phyloP scores from a whole-genome alignment of 2,888 invertebrate genomes.

The Hanleya hanleyi region DNA sequence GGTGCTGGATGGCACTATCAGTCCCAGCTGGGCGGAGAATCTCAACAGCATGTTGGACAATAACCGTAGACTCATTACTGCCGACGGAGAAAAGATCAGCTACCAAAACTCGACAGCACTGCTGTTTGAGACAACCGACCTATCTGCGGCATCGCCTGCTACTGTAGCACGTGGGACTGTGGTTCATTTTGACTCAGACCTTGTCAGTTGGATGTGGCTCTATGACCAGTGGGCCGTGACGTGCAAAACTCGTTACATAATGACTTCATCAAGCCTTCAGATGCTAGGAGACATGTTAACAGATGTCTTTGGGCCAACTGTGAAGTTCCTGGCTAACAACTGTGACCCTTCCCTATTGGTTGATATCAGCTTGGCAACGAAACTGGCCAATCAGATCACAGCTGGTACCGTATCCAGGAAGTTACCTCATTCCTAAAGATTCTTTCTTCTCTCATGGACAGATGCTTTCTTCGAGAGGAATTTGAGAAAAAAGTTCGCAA shows the following conservation, averaged over 20 bases:
- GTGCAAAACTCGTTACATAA: constrained; percentile 64
- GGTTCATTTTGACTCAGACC: constrained; percentile 57
- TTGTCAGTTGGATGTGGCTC: constrained; percentile 62
- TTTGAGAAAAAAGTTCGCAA: constrained; percentile 56
- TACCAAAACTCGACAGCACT: constrained; percentile 51
- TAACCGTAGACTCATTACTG: constrained; percentile 54
- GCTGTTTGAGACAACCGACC: constrained; percentile 65
- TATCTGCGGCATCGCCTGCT: constrained; percentile 63
- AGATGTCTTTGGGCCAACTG: constrained; percentile 62
- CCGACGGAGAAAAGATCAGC: constrained; percentile 59
- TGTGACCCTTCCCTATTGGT: constrained; percentile 56
- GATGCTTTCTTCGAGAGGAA: constrained; percentile 61
- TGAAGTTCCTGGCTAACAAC: constrained; percentile 63
- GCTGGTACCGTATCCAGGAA: constrained; percentile 63
- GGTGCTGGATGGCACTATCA: constrained; percentile 67
- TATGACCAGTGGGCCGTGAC: constrained; percentile 66
- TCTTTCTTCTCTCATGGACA: constrained; percentile 63
- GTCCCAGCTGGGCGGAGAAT: constrained; percentile 66
- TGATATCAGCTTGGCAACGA: constrained; percentile 44
- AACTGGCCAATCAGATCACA: constrained; percentile 45
- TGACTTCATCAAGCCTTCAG: constrained; percentile 64
- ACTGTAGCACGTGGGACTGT: constrained; percentile 61
- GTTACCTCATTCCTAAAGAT: constrained; percentile 64
- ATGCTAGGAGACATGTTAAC: constrained; percentile 63
- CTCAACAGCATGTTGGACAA: constrained; percentile 64